Evolutionary conservation across 2,113 vertebrate species (phyloP), one percentile per base, ranked within the genome.

Genomic region (Leptobrachium ailaonicum): DNA sequence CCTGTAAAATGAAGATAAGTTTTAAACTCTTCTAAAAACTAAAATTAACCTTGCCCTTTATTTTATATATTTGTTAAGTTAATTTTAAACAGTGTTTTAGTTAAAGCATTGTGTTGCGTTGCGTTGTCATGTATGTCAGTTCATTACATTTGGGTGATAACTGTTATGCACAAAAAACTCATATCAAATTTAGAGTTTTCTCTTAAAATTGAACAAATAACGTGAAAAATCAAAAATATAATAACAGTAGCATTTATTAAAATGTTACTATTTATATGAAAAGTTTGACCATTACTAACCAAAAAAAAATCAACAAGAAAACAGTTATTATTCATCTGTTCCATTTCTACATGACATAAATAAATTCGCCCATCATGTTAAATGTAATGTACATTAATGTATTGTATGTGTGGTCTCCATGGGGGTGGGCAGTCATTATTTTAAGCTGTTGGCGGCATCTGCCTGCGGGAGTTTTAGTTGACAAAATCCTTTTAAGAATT

Each of bases 401-500:
- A 60, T 60, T 13, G 56, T 13, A 60, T 60, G 11, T 60, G 10
- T 60, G 1, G 2, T 60, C 56, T 60, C 20, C 11, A 13, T 60
- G 56, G 56, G 56, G 2, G 3, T 11, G 10, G 10, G 10, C 56
- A 60, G 13, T 60, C 11, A 3, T 60, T 60, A 60, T 60, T 60
- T 50, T 60, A 60, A 60, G 8, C 13, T 60, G 56, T 12, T 12
- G 13, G 13, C 13, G 56, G 10, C 6, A 60, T 4, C 6, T 60
- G 56, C 56, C 56, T 69, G 53, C 77, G 82, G 79, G 20, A 85
- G 41, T 71, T 1, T 85, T 74, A 79, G 14, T 80, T 89, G 77
- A 86, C 82, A 86, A 85, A 90, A 80, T 75, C 80, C 71, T 84
- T 76, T 88, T 88, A 87, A 90, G 82, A 83, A 80, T 64, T 66